Evolutionary conservation across 35 echinoderm and acorn worm species (phyloP).

Genomic region (Apostichopus californicus): DNA sequence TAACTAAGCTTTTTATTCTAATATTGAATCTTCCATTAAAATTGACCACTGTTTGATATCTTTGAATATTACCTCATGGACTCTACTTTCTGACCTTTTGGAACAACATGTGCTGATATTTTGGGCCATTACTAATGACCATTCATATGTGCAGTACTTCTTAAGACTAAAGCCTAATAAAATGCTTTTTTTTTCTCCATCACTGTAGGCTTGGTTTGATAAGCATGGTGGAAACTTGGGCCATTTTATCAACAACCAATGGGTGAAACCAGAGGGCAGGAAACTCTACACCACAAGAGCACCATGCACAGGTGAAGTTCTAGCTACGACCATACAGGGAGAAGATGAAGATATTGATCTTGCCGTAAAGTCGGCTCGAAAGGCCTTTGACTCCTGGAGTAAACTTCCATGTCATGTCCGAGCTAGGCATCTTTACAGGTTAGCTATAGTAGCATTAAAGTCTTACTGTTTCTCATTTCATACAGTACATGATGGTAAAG

Average conservation of each 20-base stretch:
- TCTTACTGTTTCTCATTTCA: no score
- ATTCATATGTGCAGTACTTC: no score
- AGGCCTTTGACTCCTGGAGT: slow-evolving; percentile 94
- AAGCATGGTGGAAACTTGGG: slow-evolving; percentile 89
- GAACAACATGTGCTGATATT: no score
- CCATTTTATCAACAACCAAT: slow-evolving; percentile 98
- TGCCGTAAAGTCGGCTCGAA: slow-evolving; percentile 80
- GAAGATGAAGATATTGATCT: slow-evolving; percentile 95
- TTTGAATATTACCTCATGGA: no score
- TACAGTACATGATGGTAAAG: no score
- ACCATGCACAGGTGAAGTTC: slow-evolving; percentile 77
- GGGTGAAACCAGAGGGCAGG: slow-evolving; percentile 85
- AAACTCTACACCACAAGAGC: slow-evolving; percentile 80
- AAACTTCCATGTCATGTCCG: slow-evolving; percentile 92
- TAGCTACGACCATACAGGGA: slow-evolving; percentile 90
- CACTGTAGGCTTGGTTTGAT: slow-evolving; percentile 85
- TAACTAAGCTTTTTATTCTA: no score
- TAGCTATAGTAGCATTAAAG: neutral
- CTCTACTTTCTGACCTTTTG: no score
- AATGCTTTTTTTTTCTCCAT: no score
- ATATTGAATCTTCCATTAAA: no score
- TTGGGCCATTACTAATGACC: no score
- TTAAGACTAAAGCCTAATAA: no score
- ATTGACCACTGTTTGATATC: no score
- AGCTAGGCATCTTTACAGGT: slow-evolving; percentile 97